These are phyloP conservation scores for Pseudorhiza aurosa DNA, from an alignment of 30 jellyfish, hydroid and myxozoan species.

Conservation along the genomic window DNA sequence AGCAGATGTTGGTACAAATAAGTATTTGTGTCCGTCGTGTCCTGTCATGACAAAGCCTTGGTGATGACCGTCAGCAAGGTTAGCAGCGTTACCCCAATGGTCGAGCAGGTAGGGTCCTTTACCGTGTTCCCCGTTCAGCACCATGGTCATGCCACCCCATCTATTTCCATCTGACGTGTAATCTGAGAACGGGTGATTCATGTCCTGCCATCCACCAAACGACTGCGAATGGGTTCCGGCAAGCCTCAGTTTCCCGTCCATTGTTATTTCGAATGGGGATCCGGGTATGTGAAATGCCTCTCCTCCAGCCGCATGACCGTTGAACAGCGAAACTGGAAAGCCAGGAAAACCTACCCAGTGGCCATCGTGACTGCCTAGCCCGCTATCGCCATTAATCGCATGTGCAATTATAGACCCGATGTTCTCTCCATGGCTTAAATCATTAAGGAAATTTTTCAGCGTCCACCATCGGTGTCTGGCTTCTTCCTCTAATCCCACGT, in stretches of 20 bases:
- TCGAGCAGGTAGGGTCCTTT: constrained; percentile 86
- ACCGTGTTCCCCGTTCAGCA: constrained; percentile 57
- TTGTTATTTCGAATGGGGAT: constrained; percentile 57
- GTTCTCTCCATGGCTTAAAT: constrained; percentile 31
- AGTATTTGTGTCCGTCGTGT: constrained; percentile 75
- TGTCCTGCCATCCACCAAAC: constrained; percentile 75
- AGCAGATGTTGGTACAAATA: constrained; percentile 77
- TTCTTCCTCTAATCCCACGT: constrained; percentile 19
- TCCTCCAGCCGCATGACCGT: constrained; percentile 20
- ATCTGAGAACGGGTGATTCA: constrained; percentile 72
- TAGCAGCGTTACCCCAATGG: constrained; percentile 86
- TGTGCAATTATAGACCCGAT: constrained; percentile 34
- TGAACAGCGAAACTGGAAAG: constrained; percentile 66
- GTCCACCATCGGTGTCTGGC: constrained; percentile 79
- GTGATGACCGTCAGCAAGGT: constrained; percentile 64
- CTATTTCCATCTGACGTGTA: constrained; percentile 58
- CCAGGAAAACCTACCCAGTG: constrained; percentile 90
- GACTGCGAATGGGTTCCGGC: constrained; percentile 44
- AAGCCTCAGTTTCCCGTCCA: constrained; percentile 71
- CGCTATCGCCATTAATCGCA: constrained; percentile 25
- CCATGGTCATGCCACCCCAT: constrained; percentile 91
- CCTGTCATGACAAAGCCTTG: constrained; percentile 82
- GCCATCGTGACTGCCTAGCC: constrained; percentile 48
- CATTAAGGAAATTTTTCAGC: constrained; percentile 28
- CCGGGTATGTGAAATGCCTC: constrained; percentile 61